Evolutionary conservation across 2,888 invertebrate species (phyloP).

Genomic region (Eumacrocentrus americanus): DNA sequence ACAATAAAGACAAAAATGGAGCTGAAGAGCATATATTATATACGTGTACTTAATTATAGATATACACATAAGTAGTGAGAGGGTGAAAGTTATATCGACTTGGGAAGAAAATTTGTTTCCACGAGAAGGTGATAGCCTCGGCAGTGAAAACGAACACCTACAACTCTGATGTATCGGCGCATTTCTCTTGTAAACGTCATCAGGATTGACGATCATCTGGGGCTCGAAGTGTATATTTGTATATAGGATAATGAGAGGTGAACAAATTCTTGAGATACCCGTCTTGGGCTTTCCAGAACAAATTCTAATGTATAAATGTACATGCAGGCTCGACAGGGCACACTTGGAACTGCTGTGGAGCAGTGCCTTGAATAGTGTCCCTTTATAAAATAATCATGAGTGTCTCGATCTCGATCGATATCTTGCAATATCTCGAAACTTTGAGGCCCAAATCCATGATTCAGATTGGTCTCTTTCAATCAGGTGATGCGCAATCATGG

Average conservation of each 20-base stretch:
- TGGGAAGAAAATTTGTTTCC: constrained; percentile 24
- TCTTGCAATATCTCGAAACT: too few species aligned
- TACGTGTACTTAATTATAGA: not conserved
- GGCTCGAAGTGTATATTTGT: constrained; percentile 1
- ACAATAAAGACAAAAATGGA: not conserved
- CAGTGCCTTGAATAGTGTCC: too few species aligned
- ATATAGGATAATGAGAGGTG: constrained; percentile 20
- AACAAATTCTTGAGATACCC: not conserved
- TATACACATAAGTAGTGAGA: constrained; percentile 15
- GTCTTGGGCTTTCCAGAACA: not conserved
- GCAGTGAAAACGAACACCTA: constrained; percentile 40
- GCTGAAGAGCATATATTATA: not conserved
- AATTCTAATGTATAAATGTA: not conserved
- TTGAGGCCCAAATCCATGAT: too few species aligned
- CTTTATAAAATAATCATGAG: too few species aligned
- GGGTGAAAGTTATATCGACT: constrained; percentile 37
- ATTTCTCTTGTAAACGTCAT: constrained; percentile 24
- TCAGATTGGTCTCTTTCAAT: too few species aligned
- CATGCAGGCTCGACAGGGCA: too few species aligned
- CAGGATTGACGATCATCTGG: constrained; percentile 26
- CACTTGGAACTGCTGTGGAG: too few species aligned
- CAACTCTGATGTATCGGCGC: constrained; percentile 18
- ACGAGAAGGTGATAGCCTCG: constrained; percentile 27
- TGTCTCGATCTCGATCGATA: too few species aligned
- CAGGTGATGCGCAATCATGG: too few species aligned